These are phyloP conservation scores for Platorchestia sp. DNA, from an alignment of 1,140 invertebrate genomes.

Conservation along the genomic window DNA sequence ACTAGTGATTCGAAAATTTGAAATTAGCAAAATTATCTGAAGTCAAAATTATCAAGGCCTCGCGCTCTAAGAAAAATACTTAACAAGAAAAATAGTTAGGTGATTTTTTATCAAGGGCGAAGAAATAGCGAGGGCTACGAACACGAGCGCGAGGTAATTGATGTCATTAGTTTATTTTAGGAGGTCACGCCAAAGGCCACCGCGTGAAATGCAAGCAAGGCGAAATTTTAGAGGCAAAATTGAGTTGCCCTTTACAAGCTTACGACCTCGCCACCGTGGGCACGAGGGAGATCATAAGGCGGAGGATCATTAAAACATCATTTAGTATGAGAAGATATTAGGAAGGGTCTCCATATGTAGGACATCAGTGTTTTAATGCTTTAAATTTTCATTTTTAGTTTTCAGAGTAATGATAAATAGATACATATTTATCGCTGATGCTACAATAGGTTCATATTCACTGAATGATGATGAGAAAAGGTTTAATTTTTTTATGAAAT, in stretches of 20 bases:
- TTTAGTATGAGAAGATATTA: background rate
- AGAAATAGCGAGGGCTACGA: background rate
- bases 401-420: no score
- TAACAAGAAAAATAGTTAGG: background rate
- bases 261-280: background rate
- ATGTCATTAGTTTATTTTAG: background rate
- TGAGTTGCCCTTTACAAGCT: background rate
- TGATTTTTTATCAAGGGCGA: background rate
- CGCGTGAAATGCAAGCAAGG: background rate
- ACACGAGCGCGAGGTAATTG: background rate
- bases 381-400: no score
- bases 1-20: no score
- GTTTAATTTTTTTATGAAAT: no score
- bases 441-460: no score
- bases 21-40: no score
- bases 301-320: background rate
- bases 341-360: no score
- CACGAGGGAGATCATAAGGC: background rate
- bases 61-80: background rate
- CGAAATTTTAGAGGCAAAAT: background rate
- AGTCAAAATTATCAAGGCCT: background rate
- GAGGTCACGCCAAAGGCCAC: background rate
- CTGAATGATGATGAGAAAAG: no score
- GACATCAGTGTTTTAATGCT: no score
- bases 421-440: no score